phyloP scores from a whole-genome alignment of 2,888 invertebrate genomes.

The Phymatocera aterrima region DNA sequence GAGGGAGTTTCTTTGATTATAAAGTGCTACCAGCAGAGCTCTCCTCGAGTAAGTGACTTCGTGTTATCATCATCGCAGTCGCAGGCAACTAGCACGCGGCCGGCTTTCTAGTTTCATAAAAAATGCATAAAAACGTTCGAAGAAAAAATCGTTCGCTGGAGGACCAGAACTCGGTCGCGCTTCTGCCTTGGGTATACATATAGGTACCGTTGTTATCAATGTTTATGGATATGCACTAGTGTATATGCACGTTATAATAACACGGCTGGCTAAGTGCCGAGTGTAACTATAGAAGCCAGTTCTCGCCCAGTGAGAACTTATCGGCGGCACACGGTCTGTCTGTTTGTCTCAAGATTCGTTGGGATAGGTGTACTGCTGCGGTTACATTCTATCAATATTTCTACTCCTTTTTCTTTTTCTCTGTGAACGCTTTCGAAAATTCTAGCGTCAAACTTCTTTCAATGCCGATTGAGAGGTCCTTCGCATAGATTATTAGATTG shows the following conservation, averaged over 20 bases:
- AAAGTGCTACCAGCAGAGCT: conserved; percentile 42
- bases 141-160: conserved; percentile 32
- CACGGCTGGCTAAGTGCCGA: conserved; percentile 10
- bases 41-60: conserved; percentile 15
- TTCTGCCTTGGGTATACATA: too few relatives aligned
- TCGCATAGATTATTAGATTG: too few relatives aligned
- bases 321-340: neutral
- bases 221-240: conserved; percentile 37
- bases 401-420: neutral
- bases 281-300: neutral
- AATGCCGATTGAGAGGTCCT: too few relatives aligned
- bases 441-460: too few relatives aligned
- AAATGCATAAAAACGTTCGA: conserved; percentile 23
- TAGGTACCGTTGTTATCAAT: conserved; percentile 37
- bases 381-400: conserved; percentile 7
- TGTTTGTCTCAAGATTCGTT: conserved; percentile 8
- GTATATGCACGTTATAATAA: conserved; percentile 29
- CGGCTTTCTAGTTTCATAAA: conserved; percentile 9
- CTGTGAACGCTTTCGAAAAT: neutral
- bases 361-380: neutral
- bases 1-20: conserved; percentile 30
- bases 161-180: conserved; percentile 39
- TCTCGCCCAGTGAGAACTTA: conserved; percentile 1
- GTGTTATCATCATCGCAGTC: neutral
- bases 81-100: conserved; percentile 31